phyloP scores from a whole-genome alignment of 2,113 vertebrate species.

The Hippolais icterina region DNA sequence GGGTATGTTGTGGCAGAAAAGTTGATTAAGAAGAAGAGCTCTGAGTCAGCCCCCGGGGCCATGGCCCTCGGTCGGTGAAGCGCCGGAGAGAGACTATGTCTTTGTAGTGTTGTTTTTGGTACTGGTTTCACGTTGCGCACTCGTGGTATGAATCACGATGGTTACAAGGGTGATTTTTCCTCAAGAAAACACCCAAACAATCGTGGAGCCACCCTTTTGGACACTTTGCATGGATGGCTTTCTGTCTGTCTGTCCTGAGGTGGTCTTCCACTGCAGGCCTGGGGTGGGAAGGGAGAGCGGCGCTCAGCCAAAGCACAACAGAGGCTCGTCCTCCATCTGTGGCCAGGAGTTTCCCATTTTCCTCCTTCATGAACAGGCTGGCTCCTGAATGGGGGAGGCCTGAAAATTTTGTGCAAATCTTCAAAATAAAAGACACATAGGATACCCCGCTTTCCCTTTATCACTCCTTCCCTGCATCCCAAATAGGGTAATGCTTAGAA shows the following conservation, averaged over 20 bases:
- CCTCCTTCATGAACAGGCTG: background rate
- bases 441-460: background rate
- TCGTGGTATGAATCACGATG: slow-evolving; percentile 26
- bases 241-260: background rate
- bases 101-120: slow-evolving; percentile 60
- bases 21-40: slow-evolving; percentile 53
- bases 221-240: background rate
- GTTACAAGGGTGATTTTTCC: slow-evolving; percentile 35
- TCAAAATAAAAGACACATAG: background rate
- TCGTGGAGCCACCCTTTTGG: background rate
- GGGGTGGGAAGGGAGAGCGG: background rate
- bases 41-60: slow-evolving; percentile 29
- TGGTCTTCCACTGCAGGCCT: background rate
- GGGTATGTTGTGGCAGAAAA: slow-evolving; percentile 28
- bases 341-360: background rate
- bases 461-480: background rate
- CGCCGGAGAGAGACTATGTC: background rate
- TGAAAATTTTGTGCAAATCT: background rate
- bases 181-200: slow-evolving; percentile 36
- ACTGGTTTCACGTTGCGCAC: background rate
- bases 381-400: background rate
- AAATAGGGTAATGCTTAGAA: background rate
- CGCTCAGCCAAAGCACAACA: fast-evolving
- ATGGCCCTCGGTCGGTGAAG: background rate
- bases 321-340: background rate